Base-by-base conservation (phyloP, 2,797 vertebrate genomes). In the Fringilla coelebs region DNA sequence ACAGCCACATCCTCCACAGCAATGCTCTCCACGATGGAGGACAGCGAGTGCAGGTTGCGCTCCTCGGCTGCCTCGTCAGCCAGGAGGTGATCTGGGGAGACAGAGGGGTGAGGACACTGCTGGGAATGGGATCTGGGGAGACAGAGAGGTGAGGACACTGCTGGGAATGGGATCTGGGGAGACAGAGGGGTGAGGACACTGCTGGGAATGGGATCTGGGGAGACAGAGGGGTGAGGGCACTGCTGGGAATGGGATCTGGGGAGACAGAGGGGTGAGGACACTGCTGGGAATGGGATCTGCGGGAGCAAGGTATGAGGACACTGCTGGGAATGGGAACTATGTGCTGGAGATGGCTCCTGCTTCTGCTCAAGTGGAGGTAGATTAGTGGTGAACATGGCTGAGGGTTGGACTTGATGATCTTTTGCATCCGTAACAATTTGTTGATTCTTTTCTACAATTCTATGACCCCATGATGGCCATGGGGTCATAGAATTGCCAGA, bases 21-120 rank as follows among this genome's bases (percentile, higher is more conserved):
- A 75, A 99, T 99, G 98, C 99, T 98, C 58, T 99, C 98, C 95
- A 99, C 99, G 13, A 99, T 99, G 91, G 99, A 99, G 51, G 98
- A 98, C 96, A 99, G 98, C 3, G 99, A 99, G 60, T 98, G 98
- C 96, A 99, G 98, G 97, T 98, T 99, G 90, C 97, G 98, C 71
- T 99, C 98, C 55, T 99, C 98, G 0, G 98, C 97, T 12, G 98
- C 97, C n/a, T 99, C 98, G 0, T 98, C 97, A 1, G 98, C 97
- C 94, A 99, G 96, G 85, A 98, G 97, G 49, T 99, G 98, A 97
- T 99, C 99, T 99, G 96, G 6, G 19, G 82, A 46, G 31, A 66
- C 57, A 71, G 52, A 80, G 55, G 57, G 58, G 76, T 51, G 67
- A 4, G 48, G 22, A 38, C 48, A 17, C 45, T 34, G 65, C 25